Percentiles rank a stretch among this genome's conserved stretches.
Conservation (phyloP, 1,140 invertebrate species). For the Ooceraea biroi region DNA sequence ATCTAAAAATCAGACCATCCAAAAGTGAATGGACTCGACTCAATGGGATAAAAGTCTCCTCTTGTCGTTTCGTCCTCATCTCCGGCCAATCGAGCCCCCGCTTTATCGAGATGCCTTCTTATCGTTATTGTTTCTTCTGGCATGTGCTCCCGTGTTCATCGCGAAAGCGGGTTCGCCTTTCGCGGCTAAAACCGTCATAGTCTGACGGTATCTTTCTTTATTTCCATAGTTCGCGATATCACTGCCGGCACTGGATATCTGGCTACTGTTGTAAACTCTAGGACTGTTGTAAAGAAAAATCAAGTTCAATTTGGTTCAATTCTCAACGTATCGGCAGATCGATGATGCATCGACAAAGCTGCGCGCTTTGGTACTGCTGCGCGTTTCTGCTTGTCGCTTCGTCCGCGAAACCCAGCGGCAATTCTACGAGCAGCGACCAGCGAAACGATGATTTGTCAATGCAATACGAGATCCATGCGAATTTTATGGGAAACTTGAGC, state of each 20-base stretch:
- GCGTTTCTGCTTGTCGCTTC: neutral
- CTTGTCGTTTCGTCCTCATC: neutral
- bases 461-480: neutral
- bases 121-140: neutral
- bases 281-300: neutral
- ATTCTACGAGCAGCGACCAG: neutral
- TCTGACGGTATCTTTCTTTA: conserved; percentile 18
- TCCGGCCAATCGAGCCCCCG: neutral
- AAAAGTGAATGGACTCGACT: neutral
- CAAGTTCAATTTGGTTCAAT: conserved; percentile 15
- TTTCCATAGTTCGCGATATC: conserved; percentile 44
- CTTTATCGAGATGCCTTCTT: conserved; percentile 9
- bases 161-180: neutral
- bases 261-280: too few relatives aligned
- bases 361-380: neutral
- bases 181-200: neutral
- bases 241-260: conserved; percentile 1
- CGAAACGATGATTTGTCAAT: neutral
- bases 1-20: neutral
- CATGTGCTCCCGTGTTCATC: neutral
- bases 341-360: neutral
- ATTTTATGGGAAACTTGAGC: neutral
- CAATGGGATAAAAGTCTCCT: neutral
- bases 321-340: neutral
- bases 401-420: neutral